These are phyloP conservation scores for Neodiprion virginianus DNA, from an alignment of 1,140 invertebrate genomes.

Conservation along the genomic window DNA sequence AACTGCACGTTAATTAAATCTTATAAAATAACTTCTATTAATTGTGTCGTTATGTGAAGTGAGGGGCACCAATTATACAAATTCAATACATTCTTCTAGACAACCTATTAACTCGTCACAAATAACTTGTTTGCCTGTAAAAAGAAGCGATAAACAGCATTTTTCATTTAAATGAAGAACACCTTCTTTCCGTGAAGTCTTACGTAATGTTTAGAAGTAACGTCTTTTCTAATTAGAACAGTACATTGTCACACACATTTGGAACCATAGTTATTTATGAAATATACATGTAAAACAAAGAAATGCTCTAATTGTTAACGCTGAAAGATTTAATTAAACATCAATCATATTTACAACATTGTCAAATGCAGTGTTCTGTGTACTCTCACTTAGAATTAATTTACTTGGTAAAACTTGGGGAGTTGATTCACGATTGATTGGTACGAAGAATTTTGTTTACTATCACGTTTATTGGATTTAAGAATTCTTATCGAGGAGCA, in stretches of 20 bases:
- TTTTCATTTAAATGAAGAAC: no score
- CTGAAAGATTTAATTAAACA: not conserved
- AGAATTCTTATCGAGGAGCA: conserved; percentile 18
- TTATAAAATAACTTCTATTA: no score
- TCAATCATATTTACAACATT: not conserved
- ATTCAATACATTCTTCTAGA: no score
- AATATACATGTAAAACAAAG: not conserved
- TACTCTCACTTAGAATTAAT: not conserved
- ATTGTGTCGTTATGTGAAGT: no score
- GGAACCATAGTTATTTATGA: not conserved
- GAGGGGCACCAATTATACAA: no score
- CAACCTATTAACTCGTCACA: no score
- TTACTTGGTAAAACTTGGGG: not conserved
- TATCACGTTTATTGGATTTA: conserved; percentile 27
- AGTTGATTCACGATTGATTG: conserved; percentile 20
- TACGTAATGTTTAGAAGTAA: no score
- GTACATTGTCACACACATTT: not conserved
- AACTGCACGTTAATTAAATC: no score
- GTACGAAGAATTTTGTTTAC: conserved; percentile 18
- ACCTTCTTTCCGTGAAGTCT: no score
- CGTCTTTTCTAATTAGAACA: not conserved
- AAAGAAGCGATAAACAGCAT: no score
- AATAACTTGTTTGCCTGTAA: no score
- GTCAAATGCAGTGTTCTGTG: not conserved
- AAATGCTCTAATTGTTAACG: not conserved